These are phyloP conservation scores for Melieria omissa DNA, from an alignment of 2,888 invertebrate species.

Conservation along the genomic window DNA sequence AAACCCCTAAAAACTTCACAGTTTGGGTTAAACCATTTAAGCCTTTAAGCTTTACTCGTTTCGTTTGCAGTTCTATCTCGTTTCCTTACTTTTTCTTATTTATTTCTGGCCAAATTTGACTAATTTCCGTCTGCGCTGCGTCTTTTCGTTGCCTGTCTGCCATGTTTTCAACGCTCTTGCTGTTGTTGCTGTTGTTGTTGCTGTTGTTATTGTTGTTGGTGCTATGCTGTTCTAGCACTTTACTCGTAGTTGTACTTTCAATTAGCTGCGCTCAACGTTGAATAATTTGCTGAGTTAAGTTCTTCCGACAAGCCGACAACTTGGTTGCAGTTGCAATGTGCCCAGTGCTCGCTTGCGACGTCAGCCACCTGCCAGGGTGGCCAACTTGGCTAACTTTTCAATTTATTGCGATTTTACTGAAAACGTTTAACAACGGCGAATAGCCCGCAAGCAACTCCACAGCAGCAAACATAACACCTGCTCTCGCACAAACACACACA, in stretches of 20 bases:
- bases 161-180: no score
- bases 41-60: no score
- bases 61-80: no score
- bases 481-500: background rate
- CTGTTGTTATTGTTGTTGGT: no score
- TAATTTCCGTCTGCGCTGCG: no score
- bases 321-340: slow-evolving; percentile 2
- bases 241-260: slow-evolving; percentile 1
- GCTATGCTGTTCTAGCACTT: no score
- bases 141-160: no score
- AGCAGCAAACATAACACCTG: slow-evolving; percentile 23
- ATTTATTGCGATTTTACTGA: slow-evolving; percentile 20
- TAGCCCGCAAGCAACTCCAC: slow-evolving; percentile 2
- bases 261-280: slow-evolving; percentile 19
- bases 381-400: slow-evolving; percentile 22
- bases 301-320: slow-evolving; percentile 15
- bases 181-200: no score
- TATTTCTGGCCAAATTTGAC: no score
- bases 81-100: no score
- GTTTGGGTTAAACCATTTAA: no score
- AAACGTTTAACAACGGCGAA: slow-evolving; percentile 19
- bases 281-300: slow-evolving; percentile 26
- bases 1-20: no score
- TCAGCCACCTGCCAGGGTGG: background rate
- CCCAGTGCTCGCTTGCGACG: background rate